A percentile compares a stretch with the other conserved stretches of the same genome.
Conservation (phyloP, 2,888 invertebrate species). For the Xanthia icteritia region DNA sequence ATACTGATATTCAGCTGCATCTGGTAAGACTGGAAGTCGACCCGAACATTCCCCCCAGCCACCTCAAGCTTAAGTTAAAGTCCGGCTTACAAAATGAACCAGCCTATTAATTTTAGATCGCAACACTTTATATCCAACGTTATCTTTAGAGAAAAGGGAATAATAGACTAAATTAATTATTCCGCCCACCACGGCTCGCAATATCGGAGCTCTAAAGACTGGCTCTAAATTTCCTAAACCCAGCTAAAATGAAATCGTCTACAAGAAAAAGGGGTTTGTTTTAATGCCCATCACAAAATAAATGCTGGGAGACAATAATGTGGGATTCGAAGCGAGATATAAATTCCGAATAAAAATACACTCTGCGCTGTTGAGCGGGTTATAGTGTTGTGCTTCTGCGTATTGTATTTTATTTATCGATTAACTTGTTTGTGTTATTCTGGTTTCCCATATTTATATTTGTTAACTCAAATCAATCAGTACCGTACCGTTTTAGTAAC, state of each 20-base stretch:
- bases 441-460: neutral
- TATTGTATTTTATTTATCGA: constrained; percentile 62
- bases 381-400: constrained; percentile 70
- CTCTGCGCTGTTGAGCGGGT: constrained; percentile 71
- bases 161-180: constrained; percentile 89
- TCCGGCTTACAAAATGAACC: constrained; percentile 41
- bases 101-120: constrained; percentile 44
- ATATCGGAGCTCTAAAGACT: constrained; percentile 83
- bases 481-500: neutral
- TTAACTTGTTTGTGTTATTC: constrained; percentile 1
- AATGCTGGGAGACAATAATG: constrained; percentile 89
- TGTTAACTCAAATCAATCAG: neutral
- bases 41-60: neutral
- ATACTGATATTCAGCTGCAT: too few species aligned
- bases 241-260: constrained; percentile 90
- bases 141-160: constrained; percentile 85
- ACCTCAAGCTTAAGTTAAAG: constrained; percentile 10
- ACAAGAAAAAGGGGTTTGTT: constrained; percentile 90
- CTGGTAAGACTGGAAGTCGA: too few species aligned
- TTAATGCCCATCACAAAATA: constrained; percentile 90
- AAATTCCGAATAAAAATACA: constrained; percentile 90
- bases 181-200: constrained; percentile 78
- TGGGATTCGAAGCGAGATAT: constrained; percentile 89
- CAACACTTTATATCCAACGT: constrained; percentile 78
- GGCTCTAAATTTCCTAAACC: constrained; percentile 89